phyloP scores from a whole-genome alignment of 1,140 invertebrate species.

The Brachionus koreanus region DNA sequence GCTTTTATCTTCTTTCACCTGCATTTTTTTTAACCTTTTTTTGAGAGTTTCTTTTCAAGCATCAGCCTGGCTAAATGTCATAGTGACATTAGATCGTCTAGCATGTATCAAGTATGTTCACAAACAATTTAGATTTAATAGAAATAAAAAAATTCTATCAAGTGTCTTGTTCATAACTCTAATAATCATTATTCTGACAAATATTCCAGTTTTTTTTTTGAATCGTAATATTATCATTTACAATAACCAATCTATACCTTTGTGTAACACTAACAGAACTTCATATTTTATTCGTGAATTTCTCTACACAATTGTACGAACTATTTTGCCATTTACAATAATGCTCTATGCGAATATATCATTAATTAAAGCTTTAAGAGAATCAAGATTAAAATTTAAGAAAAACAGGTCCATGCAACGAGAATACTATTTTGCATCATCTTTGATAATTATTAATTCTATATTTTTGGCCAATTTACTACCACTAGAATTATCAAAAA shows the following conservation, averaged over 20 bases:
- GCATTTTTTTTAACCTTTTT: background rate
- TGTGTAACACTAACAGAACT: background rate
- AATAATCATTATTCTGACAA: background rate
- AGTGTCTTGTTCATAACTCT: background rate
- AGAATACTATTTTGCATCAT: background rate
- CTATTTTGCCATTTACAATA: background rate
- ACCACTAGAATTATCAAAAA: background rate
- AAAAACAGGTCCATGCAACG: background rate
- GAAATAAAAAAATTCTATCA: background rate
- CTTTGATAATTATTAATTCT: background rate
- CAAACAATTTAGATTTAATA: constrained; percentile 1
- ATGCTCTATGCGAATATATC: background rate
- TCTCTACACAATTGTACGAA: background rate
- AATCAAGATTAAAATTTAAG: background rate
- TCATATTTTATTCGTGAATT: background rate
- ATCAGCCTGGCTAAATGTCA: background rate
- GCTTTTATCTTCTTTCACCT: background rate
- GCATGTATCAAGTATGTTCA: background rate
- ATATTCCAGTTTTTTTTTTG: background rate
- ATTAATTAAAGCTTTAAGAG: background rate
- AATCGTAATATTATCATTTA: background rate
- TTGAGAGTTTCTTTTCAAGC: background rate
- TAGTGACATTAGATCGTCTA: background rate
- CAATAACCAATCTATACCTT: background rate
- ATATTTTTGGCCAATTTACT: background rate